phyloP scores from a whole-genome alignment of 1,140 invertebrate genomes.

The Drosophila kohkoa region DNA sequence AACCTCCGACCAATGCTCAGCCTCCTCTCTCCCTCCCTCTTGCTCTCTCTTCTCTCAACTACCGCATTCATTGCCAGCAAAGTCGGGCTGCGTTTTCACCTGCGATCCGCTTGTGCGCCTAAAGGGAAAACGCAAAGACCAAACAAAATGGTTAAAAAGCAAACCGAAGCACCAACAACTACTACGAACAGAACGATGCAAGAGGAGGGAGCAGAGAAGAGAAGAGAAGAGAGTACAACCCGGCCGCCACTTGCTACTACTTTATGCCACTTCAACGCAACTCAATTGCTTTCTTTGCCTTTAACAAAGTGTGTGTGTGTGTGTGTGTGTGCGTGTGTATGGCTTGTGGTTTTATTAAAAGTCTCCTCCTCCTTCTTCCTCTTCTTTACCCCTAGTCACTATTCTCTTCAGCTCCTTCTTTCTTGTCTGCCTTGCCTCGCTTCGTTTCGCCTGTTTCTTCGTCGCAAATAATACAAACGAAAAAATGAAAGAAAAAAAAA shows the following conservation, averaged over 20 bases:
- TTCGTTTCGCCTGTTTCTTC: slow-evolving; percentile 32
- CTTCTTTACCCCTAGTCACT: not conserved
- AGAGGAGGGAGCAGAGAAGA: too few species aligned
- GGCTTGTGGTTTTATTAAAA: slow-evolving; percentile 76
- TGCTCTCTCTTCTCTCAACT: slow-evolving; percentile 1
- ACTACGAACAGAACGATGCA: not conserved
- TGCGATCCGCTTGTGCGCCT: slow-evolving; percentile 30
- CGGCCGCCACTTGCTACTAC: slow-evolving; percentile 76
- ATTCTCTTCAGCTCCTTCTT: slow-evolving; percentile 6
- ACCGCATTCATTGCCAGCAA: slow-evolving; percentile 41
- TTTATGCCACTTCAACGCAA: slow-evolving; percentile 83
- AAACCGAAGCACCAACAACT: slow-evolving; percentile 56
- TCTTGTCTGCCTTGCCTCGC: slow-evolving; percentile 7
- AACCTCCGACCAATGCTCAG: slow-evolving; percentile 1
- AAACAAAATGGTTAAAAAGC: slow-evolving; percentile 83
- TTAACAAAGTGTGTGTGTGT: slow-evolving; percentile 58
- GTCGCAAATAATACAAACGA: slow-evolving; percentile 16
- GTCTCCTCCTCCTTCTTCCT: slow-evolving; percentile 41
- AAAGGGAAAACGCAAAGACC: slow-evolving; percentile 59
- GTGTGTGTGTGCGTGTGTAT: slow-evolving; percentile 31
- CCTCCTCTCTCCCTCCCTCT: not conserved
- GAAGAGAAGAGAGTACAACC: slow-evolving; percentile 23
- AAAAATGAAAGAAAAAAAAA: not conserved
- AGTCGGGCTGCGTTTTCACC: slow-evolving; percentile 37
- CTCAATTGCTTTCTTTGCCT: slow-evolving; percentile 82